A percentile compares a stretch with the other conserved stretches of the same genome.
Evolutionary conservation across 2,797 vertebrate genomes (phyloP).

Genomic region (Acropternis orthonyx): DNA sequence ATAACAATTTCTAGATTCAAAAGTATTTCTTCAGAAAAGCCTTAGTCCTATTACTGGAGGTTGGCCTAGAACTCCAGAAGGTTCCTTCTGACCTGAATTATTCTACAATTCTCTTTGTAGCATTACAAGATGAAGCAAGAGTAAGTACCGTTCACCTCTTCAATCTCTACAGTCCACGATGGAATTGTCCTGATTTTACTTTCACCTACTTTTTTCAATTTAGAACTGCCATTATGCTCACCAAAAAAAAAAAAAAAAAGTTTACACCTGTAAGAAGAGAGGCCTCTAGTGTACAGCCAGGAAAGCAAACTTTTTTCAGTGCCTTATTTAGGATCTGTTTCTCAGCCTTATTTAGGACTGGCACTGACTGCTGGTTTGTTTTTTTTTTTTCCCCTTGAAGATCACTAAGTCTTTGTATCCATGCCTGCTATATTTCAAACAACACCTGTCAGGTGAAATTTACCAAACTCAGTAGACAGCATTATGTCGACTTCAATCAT

Average conservation of each 20-base stretch:
- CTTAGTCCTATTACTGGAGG: background rate
- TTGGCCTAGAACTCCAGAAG: background rate
- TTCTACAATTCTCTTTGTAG: background rate
- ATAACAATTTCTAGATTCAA: background rate
- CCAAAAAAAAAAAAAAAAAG: background rate
- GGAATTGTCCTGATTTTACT: background rate
- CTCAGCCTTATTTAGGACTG: background rate
- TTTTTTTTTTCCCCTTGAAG: background rate
- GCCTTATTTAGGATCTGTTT: background rate
- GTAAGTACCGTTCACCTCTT: background rate
- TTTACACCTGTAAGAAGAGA: conserved; percentile 7
- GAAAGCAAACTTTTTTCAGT: background rate
- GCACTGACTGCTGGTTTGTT: background rate
- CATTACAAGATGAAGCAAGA: background rate
- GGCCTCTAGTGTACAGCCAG: background rate
- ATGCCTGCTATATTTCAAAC: background rate
- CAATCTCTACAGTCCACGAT: background rate
- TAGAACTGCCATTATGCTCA: background rate
- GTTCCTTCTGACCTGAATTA: background rate
- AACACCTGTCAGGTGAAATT: background rate
- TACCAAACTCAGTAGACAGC: background rate
- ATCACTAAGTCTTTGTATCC: background rate
- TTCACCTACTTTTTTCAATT: background rate
- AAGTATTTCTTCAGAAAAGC: background rate
- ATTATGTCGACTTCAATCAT: background rate